Base-by-base conservation (phyloP, 2,797 vertebrate species). In the Onychomys arenicola region DNA sequence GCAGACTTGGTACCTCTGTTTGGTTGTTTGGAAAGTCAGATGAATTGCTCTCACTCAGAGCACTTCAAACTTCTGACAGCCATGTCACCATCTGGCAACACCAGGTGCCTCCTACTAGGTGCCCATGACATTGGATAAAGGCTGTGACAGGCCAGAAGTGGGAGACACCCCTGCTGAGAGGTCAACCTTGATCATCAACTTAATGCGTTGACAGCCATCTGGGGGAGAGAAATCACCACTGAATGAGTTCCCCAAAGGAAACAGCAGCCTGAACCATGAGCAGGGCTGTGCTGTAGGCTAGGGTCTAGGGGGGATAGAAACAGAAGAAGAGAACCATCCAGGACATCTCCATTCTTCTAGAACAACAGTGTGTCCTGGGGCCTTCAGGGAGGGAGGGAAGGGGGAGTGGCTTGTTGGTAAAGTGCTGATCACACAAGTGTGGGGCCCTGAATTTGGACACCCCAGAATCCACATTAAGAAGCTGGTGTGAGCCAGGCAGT, bases 21-120 rank as follows among this genome's bases (percentile, higher is more conserved):
- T 78, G 82, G 86, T 73, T 61, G 71, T 96, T 94, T 97, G 88
- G 85, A 89, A 90, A 94, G 59, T 95, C 80, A 88, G 34, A 61
- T 77, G 77, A 77, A 87, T 93, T 37, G 85, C 86, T 84, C 27
- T 37, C 65, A 77, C 43, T 57, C 76, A 85, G 37, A 93, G 65
- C 19, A 85, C 86, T 92, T 97, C 90, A 95, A 91, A 91, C 94
- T 93, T 82, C 88, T 90, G 83, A 81, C 43, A 76, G 65, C 49
- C 71, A 57, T 89, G 78, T 92, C 59, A 29, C 34, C 17, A 80
- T 81, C 96, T 77, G n/a, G 43, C 59, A 95, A 40, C 27, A 91
- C 52, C 14, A 59, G 80, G 59, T 76, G 55, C 93, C 49, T 75
- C 78, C 75, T 89, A 63, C 73, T 34, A 4, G n/a, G 63, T 69